Evolutionary conservation across 2,797 vertebrate species (phyloP), one percentile per base, ranked within the genome.

Genomic region (Syndactyla subalaris): DNA sequence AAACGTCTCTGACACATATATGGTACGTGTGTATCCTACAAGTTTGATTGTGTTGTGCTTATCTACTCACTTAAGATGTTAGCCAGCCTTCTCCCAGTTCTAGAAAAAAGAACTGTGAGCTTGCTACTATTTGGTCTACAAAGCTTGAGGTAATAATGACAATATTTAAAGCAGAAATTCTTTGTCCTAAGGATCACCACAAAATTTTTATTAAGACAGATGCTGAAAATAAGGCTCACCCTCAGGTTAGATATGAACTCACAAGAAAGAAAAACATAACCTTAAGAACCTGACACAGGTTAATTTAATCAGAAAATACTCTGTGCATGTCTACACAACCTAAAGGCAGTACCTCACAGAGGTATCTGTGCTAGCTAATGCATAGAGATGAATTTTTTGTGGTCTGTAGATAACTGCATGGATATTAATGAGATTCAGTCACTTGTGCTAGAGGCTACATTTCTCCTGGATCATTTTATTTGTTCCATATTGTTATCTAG

Each of bases 371-470:
- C 57, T 85, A 52, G 58, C 58, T 81, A 75, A 93, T 72, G 72
- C 73, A 65, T 6, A 68, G 82, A 89, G 52, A 75, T 78, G 59
- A 81, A 61, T 78, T 93, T 92, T 91, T 78, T 8, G 62, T 83
- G 70, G 70, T 89, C 85, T 83, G 82, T 46, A 94, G 88, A 88
- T 92, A 93, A 54, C 68, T 83, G 68, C 65, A 80, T 77, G 85
- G 87, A 38, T 93, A 85, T 93, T 92, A 95, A 94, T 88, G 73
- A 89, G 46, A 92, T 89, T 68, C 82, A 80, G 54, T 78, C 55
- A 62, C 81, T 96, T 88, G 58, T 91, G 95, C 92, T 94, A 45
- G 75, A 96, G 93, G 93, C 87, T 94, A 85, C 43, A 41, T 92
- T 93, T 92, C 89, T 89, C 68, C 89, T 93, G 84, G 62, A 94